phyloP scores from a whole-genome alignment of 1,140 invertebrate species.

The silkworm (Bombyx mori) region ASM3026992v2 NC_085116.1:4556001-4556500 shows the following conservation, averaged over 20 bases:
- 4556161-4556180: constrained; percentile 17
- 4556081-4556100: constrained; percentile 7
- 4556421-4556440: constrained; percentile 7
- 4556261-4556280: constrained; percentile 14
- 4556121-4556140: constrained; percentile 18
- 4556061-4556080: constrained; percentile 3
- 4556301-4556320: constrained; percentile 10
- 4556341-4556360: constrained; percentile 8
- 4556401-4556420: constrained; percentile 11
- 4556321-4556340: constrained; percentile 11
- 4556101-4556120: constrained; percentile 16
- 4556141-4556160: too few species aligned
- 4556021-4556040: constrained; percentile 14
- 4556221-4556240: constrained; percentile 19
- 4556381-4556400: constrained; percentile 10
- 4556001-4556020: constrained; percentile 14
- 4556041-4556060: neutral
- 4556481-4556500: constrained; percentile 9
- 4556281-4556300: constrained; percentile 13
- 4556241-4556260: constrained; percentile 15
- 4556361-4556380: constrained; percentile 10
- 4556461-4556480: constrained; percentile 12
- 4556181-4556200: constrained; percentile 14
- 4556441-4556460: constrained; percentile 13
- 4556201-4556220: constrained; percentile 13